Evolutionary conservation across 2,888 invertebrate genomes (phyloP).

Genomic region (Lasioglossum marginatum): DNA sequence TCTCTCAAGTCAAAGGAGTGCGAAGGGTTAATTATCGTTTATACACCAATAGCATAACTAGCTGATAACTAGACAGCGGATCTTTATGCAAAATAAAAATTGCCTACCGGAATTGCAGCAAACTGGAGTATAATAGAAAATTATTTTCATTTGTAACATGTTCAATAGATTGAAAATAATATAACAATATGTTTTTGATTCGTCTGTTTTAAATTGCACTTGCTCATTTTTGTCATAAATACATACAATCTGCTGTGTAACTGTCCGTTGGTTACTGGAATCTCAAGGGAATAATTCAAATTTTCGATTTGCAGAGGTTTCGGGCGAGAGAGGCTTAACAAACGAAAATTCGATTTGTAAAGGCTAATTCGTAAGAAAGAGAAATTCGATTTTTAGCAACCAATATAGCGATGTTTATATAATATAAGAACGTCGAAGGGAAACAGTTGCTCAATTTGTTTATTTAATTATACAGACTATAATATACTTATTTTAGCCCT

Average conservation of each 20-base stretch:
- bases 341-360: not conserved
- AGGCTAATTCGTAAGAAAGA: too few relatives aligned
- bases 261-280: not conserved
- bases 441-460: not conserved
- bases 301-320: not conserved
- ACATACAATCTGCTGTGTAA: too few relatives aligned
- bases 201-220: too few relatives aligned
- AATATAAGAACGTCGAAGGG: not conserved
- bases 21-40: constrained; percentile 25
- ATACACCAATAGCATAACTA: not conserved
- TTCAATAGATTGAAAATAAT: too few relatives aligned
- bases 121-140: too few relatives aligned
- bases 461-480: not conserved
- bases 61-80: not conserved
- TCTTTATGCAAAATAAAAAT: too few relatives aligned
- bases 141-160: too few relatives aligned
- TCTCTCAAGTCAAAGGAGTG: too few relatives aligned
- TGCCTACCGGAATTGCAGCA: too few relatives aligned
- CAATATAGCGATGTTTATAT: not conserved
- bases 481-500: not conserved
- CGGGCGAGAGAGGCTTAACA: not conserved
- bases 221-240: too few relatives aligned
- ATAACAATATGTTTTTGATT: too few relatives aligned
- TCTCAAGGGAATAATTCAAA: not conserved
- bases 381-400: too few relatives aligned